Base-by-base conservation (phyloP, 2,888 invertebrate genomes). In the Urechis unicinctus region DNA sequence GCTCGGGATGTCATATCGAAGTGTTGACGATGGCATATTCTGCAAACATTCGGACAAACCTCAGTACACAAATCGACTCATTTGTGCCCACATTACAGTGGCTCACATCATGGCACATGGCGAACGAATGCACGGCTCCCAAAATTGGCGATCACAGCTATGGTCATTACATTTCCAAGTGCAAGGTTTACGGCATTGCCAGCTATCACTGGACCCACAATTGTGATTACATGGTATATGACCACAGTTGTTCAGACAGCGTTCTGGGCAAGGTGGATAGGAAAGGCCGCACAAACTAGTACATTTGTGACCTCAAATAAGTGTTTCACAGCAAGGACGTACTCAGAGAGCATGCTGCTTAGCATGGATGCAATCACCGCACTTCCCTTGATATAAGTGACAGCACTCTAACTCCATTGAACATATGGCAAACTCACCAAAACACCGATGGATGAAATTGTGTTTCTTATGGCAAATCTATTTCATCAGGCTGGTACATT, bases 1-100 rank as follows among this genome's bases (percentile, higher is more conserved):
- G n/a, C 36, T 36, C 13, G 50, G 52, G 52, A 53, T 70, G 0
- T 59, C 0, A 1, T 80, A 62, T 17, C 85, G 71, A 13, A 36
- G 36, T 36, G 36, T 9, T 17, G 9, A 13, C 9, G 54, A 52
- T 82, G 66, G 76, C 87, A 88, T 21, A 70, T 49, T 28, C 80
- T 74, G 77, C 87, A 88, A 52, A 83, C 66, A 31, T 73, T 73
- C 21, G 85, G 85, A 72, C 87, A 87, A 9, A 80, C 80, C 73
- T 88, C 87, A n/a, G 86, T 86, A 77, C 88, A 88, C 51, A 86
- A 81, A 17, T 87, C 86, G 68, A 85, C 81, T 75, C 87, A 71
- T 5, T 69, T 68, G 76, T 87, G 86, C 0, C 79, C 78, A 77
- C 87, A 88, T 41, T 64, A 50, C 2, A 77, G 66, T 4, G 31